Evolutionary conservation across 1,140 invertebrate species (phyloP).

Genomic region (Argopecten irradians): DNA sequence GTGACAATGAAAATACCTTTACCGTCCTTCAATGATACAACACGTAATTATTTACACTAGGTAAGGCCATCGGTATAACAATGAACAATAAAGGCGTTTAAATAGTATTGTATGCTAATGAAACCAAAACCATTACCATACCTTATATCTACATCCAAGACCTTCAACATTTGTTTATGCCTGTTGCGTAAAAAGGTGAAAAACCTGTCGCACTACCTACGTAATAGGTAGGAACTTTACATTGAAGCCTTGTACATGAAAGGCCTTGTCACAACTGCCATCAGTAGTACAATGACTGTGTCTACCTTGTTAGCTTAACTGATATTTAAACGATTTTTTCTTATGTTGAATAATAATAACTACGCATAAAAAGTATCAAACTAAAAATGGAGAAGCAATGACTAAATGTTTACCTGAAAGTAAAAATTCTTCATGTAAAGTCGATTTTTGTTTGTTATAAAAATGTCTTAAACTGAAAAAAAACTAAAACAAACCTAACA

Average conservation of each 20-base stretch:
- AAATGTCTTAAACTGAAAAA: too few species aligned
- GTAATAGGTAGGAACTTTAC: neutral
- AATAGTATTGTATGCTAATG: constrained; percentile 6
- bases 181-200: constrained; percentile 1
- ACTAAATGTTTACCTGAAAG: too few species aligned
- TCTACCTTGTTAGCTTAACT: neutral
- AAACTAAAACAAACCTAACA: neutral
- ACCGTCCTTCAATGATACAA: neutral
- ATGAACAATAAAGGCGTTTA: neutral
- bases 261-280: constrained; percentile 7
- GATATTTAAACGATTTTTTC: neutral
- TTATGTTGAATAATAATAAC: too few species aligned
- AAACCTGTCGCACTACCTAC: neutral
- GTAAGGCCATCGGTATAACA: neutral
- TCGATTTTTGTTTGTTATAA: too few species aligned
- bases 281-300: neutral
- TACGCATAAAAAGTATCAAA: too few species aligned
- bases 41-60: constrained; percentile 10
- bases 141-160: neutral
- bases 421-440: too few species aligned
- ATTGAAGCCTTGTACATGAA: neutral
- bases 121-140: neutral
- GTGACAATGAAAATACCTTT: neutral
- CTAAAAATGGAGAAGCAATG: too few species aligned
- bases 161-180: neutral